Evolutionary conservation across 2,888 invertebrate genomes (phyloP).

Genomic region (Empis stercorea): DNA sequence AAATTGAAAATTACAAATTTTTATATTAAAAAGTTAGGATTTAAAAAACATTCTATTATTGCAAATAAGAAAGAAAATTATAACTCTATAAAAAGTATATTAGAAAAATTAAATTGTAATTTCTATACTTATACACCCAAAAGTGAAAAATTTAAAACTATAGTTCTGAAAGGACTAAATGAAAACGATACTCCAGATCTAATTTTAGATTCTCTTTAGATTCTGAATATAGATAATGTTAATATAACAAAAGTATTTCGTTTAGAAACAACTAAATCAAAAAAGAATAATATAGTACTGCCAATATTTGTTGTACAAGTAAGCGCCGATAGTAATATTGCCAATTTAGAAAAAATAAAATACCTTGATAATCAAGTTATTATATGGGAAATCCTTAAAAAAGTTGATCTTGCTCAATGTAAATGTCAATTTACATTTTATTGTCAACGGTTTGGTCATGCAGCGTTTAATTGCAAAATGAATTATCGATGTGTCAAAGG

Average conservation of each 20-base stretch:
- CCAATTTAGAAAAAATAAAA: background rate
- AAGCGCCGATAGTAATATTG: background rate
- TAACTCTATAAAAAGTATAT: background rate
- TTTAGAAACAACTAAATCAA: no score
- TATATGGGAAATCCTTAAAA: background rate
- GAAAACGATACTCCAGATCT: no score
- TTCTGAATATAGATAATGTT: no score
- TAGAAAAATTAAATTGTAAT: background rate
- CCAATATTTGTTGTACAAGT: background rate
- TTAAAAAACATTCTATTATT: background rate
- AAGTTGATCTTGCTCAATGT: conserved; percentile 7
- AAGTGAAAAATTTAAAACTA: background rate
- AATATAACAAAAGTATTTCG: no score
- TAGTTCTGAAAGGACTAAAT: no score
- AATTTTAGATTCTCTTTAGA: no score
- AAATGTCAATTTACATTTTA: no score
- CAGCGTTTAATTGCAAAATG: background rate
- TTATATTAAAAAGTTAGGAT: background rate
- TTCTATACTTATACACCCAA: background rate
- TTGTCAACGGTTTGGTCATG: background rate
- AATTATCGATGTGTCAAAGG: conserved; percentile 1
- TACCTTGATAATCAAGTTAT: background rate
- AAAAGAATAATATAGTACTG: background rate
- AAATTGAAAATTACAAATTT: background rate
- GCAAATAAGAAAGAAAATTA: background rate